These are phyloP conservation scores for Protaetia brevitarsis DNA, from an alignment of 1,140 invertebrate genomes.

Conservation along the genomic window DNA sequence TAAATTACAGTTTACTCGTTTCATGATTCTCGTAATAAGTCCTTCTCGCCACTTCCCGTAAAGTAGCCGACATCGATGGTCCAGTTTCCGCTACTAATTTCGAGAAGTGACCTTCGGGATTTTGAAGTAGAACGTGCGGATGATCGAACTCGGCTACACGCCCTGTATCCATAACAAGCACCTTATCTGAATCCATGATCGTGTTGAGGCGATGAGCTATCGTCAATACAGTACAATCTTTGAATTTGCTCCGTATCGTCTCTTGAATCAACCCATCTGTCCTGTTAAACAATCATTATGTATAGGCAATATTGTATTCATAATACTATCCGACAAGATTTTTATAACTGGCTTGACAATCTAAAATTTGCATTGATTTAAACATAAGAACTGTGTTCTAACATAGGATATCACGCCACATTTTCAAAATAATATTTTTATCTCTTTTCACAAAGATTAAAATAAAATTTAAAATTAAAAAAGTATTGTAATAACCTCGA, in stretches of 20 bases:
- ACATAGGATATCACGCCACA: too few species aligned
- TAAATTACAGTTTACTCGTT: neutral
- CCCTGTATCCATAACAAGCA: constrained; percentile 69
- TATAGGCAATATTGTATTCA: constrained; percentile 16
- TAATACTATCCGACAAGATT: too few species aligned
- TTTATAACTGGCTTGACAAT: too few species aligned
- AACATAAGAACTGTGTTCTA: too few species aligned
- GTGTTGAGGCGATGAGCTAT: constrained; percentile 79
- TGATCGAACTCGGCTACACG: constrained; percentile 64
- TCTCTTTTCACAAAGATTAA: too few species aligned
- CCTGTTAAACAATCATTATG: constrained; percentile 49
- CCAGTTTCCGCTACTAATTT: constrained; percentile 67
- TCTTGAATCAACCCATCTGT: constrained; percentile 68
- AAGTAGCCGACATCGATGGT: constrained; percentile 32
- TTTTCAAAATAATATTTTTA: too few species aligned
- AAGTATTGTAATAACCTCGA: too few species aligned
- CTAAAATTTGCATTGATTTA: too few species aligned
- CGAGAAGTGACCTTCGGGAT: constrained; percentile 60
- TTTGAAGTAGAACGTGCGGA: constrained; percentile 61
- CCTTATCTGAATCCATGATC: constrained; percentile 70
- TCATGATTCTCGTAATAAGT: constrained; percentile 8
- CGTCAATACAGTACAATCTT: constrained; percentile 72
- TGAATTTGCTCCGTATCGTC: constrained; percentile 68
- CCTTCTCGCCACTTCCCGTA: constrained; percentile 28
- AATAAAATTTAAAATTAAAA: too few species aligned